Evolutionary conservation across 2,888 invertebrate genomes (phyloP).

Genomic region (Rutpela maculata): DNA sequence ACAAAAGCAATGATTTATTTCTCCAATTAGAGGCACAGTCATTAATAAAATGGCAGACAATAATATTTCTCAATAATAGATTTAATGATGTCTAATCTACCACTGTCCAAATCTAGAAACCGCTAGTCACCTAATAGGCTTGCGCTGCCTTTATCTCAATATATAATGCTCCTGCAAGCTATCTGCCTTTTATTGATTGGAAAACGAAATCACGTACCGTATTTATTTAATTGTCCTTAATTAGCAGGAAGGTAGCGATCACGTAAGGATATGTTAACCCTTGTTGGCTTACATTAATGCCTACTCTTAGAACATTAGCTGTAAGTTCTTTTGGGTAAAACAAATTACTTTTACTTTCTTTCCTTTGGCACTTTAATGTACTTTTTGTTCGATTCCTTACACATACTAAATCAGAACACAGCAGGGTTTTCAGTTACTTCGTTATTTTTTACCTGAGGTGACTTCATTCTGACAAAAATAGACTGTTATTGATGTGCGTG

Average conservation of each 20-base stretch:
- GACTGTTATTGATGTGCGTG: too few relatives aligned
- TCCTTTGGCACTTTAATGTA: too few relatives aligned
- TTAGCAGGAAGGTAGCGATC: conserved; percentile 11
- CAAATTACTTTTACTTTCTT: too few relatives aligned
- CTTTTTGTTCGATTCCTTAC: too few relatives aligned
- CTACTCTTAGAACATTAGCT: neutral
- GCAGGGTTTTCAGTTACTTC: too few relatives aligned
- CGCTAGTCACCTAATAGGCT: neutral
- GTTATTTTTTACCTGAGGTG: too few relatives aligned
- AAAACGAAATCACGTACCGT: conserved; percentile 8
- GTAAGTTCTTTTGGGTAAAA: neutral
- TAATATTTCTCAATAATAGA: neutral
- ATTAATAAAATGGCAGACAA: conserved; percentile 1
- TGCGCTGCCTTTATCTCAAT: neutral
- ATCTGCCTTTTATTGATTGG: neutral
- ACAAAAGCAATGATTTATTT: neutral
- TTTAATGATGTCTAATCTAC: neutral
- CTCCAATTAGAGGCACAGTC: neutral
- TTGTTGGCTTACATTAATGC: neutral
- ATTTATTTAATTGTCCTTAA: conserved; percentile 16
- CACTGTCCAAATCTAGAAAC: neutral
- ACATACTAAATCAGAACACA: too few relatives aligned
- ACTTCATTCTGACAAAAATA: too few relatives aligned
- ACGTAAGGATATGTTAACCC: neutral
- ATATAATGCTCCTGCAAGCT: neutral